Percentiles rank a stretch among this genome's conserved stretches.
phyloP scores from a whole-genome alignment of 2,888 invertebrate genomes.

The Diplolepis rosae region DNA sequence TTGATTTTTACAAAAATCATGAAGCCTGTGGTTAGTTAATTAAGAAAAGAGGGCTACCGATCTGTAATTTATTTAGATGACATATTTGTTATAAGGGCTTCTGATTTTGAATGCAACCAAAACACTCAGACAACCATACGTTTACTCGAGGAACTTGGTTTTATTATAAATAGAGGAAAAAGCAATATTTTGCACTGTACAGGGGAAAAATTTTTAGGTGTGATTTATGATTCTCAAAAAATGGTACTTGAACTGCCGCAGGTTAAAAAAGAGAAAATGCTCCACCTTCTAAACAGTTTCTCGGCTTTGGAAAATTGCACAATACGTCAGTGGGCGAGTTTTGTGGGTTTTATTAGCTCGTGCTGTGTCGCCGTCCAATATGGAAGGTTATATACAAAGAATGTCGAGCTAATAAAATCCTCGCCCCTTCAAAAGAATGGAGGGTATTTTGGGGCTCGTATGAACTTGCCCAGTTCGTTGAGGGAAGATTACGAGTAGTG shows the following conservation, averaged over 20 bases:
- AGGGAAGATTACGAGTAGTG: conserved; percentile 37
- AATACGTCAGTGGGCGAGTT: conserved; percentile 38
- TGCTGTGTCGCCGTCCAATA: conserved; percentile 37
- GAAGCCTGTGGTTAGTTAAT: conserved; percentile 23
- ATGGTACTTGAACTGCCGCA: conserved; percentile 32
- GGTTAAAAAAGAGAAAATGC: conserved; percentile 30
- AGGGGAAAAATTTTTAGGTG: conserved; percentile 33
- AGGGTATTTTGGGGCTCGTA: conserved; percentile 37
- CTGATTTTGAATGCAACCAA: neutral
- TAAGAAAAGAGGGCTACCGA: neutral
- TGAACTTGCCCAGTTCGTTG: conserved; percentile 26
- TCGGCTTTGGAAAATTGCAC: conserved; percentile 20
- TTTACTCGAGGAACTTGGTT: conserved; percentile 29
- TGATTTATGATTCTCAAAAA: conserved; percentile 35
- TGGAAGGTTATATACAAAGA: conserved; percentile 39
- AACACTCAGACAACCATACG: neutral
- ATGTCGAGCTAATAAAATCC: conserved; percentile 38
- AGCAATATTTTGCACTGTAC: conserved; percentile 22
- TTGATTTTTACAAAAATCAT: conserved; percentile 34
- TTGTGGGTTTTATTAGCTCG: conserved; percentile 37
- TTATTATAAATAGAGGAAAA: conserved; percentile 34
- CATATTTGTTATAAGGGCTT: conserved; percentile 17
- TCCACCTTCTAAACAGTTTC: conserved; percentile 1
- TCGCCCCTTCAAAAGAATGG: conserved; percentile 33
- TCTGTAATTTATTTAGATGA: conserved; percentile 35